Conservation (phyloP, 2,888 invertebrate species). For the Eledone cirrhosa region DNA sequence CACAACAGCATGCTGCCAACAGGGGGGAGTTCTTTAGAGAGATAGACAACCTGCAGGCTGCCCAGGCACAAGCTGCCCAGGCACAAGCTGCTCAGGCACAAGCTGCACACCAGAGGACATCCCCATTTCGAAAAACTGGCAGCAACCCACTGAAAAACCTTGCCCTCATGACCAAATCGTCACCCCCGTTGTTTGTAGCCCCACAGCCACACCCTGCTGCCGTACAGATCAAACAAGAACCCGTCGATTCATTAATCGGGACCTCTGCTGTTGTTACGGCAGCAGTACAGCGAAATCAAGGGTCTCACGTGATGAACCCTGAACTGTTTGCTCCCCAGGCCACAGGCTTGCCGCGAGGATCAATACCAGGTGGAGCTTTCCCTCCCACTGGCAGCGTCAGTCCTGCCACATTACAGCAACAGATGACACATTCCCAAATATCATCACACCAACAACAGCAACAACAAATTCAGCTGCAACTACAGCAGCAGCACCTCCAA, state of each 20-base stretch:
- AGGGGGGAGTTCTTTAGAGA: constrained; percentile 10
- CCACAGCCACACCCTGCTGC: constrained; percentile 18
- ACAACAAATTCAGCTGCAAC: constrained; percentile 14
- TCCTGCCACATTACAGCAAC: constrained; percentile 20
- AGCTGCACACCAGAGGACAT: constrained; percentile 12
- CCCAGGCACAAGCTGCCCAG: background rate
- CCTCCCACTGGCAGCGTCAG: constrained; percentile 20
- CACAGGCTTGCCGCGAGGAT: constrained; percentile 20
- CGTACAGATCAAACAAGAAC: constrained; percentile 20
- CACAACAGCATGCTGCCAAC: constrained; percentile 21
- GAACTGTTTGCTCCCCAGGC: constrained; percentile 18
- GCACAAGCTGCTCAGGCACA: background rate
- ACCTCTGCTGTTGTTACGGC: constrained; percentile 4
- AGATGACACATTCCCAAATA: background rate
- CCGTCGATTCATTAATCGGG: constrained; percentile 2
- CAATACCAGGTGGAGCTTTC: constrained; percentile 7
- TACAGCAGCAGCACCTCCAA: constrained; percentile 20
- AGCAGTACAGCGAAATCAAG: constrained; percentile 12
- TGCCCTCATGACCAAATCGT: constrained; percentile 12
- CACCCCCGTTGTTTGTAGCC: constrained; percentile 15
- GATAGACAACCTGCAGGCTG: constrained; percentile 25
- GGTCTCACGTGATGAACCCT: constrained; percentile 5
- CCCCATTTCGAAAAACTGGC: constrained; percentile 22
- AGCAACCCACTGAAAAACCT: constrained; percentile 23
- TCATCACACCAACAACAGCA: constrained; percentile 23